Percentiles rank a stretch among this genome's conserved stretches.
phyloP scores from a whole-genome alignment of 1,140 invertebrate species.

The Elysia chlorotica region DNA sequence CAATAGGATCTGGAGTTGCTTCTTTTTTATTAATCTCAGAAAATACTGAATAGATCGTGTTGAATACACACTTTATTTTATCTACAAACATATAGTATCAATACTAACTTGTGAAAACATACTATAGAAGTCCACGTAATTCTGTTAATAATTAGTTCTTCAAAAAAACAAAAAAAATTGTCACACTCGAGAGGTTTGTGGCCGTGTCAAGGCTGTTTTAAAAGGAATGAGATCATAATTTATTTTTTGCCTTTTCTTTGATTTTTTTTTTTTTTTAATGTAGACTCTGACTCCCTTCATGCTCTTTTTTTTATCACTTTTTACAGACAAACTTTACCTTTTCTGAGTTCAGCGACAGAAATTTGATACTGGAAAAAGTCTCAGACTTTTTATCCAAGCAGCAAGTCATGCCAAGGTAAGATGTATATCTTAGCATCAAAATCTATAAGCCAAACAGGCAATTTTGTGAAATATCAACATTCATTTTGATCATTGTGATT shows the following conservation, averaged over 20 bases:
- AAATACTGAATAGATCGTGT: background rate
- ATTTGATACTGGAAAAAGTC: conserved; percentile 89
- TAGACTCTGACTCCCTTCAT: background rate
- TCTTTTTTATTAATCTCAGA: background rate
- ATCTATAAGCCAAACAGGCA: too few relatives aligned
- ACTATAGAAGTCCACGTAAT: background rate
- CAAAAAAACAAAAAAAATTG: background rate
- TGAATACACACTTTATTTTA: background rate
- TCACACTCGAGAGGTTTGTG: background rate
- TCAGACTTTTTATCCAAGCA: conserved; percentile 79
- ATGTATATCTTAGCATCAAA: too few relatives aligned
- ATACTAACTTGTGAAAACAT: background rate
- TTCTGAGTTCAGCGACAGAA: conserved; percentile 83
- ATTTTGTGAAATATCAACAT: too few relatives aligned
- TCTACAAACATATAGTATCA: background rate
- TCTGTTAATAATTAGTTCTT: background rate
- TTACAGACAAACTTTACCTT: conserved; percentile 79
- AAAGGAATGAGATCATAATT: background rate
- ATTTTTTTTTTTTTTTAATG: background rate
- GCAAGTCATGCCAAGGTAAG: conserved; percentile 29
- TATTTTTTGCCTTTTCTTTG: background rate
- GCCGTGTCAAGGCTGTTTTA: background rate
- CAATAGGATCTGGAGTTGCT: too few relatives aligned
- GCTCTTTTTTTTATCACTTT: background rate
- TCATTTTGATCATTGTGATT: background rate